Evolutionary conservation across 2,888 invertebrate species (phyloP), one percentile per base, ranked within the genome.

Genomic region (Drosophila fungiperda): DNA sequence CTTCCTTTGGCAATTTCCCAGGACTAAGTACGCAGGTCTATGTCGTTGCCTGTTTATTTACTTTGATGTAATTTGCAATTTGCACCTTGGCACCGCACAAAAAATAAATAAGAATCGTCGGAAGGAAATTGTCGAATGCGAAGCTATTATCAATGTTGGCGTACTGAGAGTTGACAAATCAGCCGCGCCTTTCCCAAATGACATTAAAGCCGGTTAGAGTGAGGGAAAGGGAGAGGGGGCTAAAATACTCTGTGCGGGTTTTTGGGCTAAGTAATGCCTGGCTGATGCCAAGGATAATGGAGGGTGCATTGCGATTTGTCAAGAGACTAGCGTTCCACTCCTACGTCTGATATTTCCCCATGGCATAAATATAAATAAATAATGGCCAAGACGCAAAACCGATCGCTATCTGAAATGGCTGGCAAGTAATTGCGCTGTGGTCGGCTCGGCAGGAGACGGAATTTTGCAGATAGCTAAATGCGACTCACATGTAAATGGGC

Each of bases 41-140:
- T 76, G 74, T 61, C 81, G 76, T 38, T 59, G 54, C 57, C 63
- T 81, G 78, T 82, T 83, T 87, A 90, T 90, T 87, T 90, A 77
- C 90, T 74, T 73, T 81, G 78, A 80, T 85, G 87, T 87, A 89
- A 90, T 87, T 87, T 87, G 88, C 88, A 89, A 90, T 87, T 90
- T 85, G 82, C 88, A 90, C 89, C 90, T 89, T 84, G 70, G 70
- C 78, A 52, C 68, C n/a, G 40, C 54, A 42, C 29, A 23, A 45
- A 64, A 50, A 20, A 26, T 26, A 38, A 55, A 26, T 26, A 20
- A 15, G 32, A 57, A 63, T 71, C 61, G 59, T 62, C 54, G 87
- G 71, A 78, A 87, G 90, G 78, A 90, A 89, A 87, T 87, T 78
- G 85, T 87, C 74, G 75, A 77, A 70, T 73, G 74, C 73, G 68